These are phyloP conservation scores for Peromyscus attwateri DNA, from an alignment of 2,797 vertebrate genomes.

Conservation along the genomic window DNA sequence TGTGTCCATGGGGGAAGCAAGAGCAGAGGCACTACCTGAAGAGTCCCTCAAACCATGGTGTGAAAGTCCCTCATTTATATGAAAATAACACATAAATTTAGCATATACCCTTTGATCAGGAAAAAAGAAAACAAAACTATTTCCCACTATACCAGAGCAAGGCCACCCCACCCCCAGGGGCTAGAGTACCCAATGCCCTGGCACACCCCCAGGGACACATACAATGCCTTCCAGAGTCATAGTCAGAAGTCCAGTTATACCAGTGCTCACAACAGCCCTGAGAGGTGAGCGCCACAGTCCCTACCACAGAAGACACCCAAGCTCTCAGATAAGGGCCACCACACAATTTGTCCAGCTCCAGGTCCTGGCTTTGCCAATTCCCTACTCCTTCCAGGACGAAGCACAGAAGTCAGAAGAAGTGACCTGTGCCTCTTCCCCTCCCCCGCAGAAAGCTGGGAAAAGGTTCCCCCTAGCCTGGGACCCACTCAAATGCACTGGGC, in stretches of 20 bases:
- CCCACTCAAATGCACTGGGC: rapidly evolving
- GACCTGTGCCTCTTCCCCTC: neutral
- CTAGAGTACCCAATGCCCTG: rapidly evolving
- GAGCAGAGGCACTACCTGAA: neutral
- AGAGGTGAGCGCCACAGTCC: neutral
- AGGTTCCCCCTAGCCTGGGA: neutral
- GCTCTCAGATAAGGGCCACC: neutral
- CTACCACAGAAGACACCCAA: neutral
- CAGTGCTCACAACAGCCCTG: conserved; percentile 56
- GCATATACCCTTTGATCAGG: neutral
- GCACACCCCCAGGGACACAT: conserved; percentile 45
- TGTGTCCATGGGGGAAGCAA: neutral
- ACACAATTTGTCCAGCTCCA: conserved; percentile 63
- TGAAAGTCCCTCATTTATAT: neutral
- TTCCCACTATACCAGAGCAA: neutral
- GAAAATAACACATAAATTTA: neutral
- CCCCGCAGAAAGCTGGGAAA: neutral
- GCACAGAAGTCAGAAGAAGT: neutral
- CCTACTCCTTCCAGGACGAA: rapidly evolving
- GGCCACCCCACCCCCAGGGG: no score
- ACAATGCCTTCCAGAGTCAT: neutral
- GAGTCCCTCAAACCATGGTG: neutral
- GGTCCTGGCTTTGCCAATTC: neutral
- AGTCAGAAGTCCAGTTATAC: neutral
- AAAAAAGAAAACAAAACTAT: neutral